A percentile compares a stretch with the other conserved stretches of the same genome.
phyloP scores from a whole-genome alignment of 2,797 vertebrate genomes.

The Danio tinwini region DNA sequence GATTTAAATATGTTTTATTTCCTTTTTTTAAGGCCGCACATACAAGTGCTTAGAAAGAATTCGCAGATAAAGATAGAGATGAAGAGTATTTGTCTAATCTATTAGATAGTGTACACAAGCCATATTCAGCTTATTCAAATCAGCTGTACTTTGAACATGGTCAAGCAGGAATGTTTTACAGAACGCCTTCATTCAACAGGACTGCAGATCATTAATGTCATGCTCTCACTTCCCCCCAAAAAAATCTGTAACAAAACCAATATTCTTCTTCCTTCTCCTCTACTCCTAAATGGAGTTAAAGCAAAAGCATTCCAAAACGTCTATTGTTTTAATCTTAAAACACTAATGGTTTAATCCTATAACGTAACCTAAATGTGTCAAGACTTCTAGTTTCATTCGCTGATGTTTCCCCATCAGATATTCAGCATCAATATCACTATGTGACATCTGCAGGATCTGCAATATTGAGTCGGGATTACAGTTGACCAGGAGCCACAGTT shows the following conservation, averaged over 20 bases:
- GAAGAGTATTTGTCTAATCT: slow-evolving; percentile 8
- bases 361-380: no score
- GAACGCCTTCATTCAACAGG: not conserved
- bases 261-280: slow-evolving; percentile 24
- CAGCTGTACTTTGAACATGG: slow-evolving; percentile 29
- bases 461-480: no score
- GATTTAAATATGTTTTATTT: slow-evolving; percentile 2
- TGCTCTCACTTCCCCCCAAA: slow-evolving; percentile 22
- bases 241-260: not conserved
- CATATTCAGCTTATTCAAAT: slow-evolving; percentile 23
- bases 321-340: not conserved
- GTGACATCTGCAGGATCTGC: no score
- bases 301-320: not conserved
- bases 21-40: not conserved
- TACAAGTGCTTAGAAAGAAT: not conserved
- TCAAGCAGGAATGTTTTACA: slow-evolving; percentile 5
- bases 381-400: no score
- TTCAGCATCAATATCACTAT: no score
- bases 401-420: no score
- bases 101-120: not conserved
- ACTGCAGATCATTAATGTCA: not conserved
- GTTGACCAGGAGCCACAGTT: no score
- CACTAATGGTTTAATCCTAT: not conserved
- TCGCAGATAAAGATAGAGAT: not conserved
- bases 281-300: slow-evolving; percentile 12